These are phyloP conservation scores for Tachina lurida DNA, from an alignment of 2,888 invertebrate species.

Conservation along the genomic window DNA sequence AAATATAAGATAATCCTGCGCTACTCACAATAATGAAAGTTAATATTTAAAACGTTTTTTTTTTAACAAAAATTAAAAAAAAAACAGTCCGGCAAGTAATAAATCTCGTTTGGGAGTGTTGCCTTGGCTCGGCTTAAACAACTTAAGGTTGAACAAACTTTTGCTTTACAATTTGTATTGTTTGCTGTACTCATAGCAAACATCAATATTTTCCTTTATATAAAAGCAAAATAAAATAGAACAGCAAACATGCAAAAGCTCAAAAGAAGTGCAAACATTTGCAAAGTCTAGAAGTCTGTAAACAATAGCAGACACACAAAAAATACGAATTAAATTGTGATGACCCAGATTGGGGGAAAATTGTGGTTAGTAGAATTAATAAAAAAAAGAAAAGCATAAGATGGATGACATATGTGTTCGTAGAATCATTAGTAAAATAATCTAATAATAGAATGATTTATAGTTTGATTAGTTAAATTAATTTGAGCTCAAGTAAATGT, in stretches of 20 bases:
- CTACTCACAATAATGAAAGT: no score
- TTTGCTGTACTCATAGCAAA: neutral
- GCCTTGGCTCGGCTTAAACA: neutral
- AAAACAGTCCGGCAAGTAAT: no score
- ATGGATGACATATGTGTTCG: neutral
- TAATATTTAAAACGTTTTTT: no score
- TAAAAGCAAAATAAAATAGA: slow-evolving; percentile 14
- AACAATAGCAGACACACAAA: slow-evolving; percentile 21
- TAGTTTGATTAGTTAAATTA: neutral
- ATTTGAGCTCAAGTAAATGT: neutral
- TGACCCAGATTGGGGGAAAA: slow-evolving; percentile 43
- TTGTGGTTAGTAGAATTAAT: slow-evolving; percentile 13
- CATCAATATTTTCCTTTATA: neutral
- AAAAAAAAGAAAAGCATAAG: neutral
- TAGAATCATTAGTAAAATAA: neutral
- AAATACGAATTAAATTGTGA: slow-evolving; percentile 6
- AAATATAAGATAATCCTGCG: no score
- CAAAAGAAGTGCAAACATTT: slow-evolving; percentile 47
- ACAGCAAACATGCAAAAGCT: slow-evolving; percentile 4
- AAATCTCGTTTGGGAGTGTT: neutral
- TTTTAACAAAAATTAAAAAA: no score
- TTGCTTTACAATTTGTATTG: neutral
- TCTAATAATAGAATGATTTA: slow-evolving; percentile 14
- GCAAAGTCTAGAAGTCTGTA: slow-evolving; percentile 37
- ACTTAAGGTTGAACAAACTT: slow-evolving; percentile 9